phyloP scores from a whole-genome alignment of 2,888 invertebrate species.

The Napeogenes sylphis region DNA sequence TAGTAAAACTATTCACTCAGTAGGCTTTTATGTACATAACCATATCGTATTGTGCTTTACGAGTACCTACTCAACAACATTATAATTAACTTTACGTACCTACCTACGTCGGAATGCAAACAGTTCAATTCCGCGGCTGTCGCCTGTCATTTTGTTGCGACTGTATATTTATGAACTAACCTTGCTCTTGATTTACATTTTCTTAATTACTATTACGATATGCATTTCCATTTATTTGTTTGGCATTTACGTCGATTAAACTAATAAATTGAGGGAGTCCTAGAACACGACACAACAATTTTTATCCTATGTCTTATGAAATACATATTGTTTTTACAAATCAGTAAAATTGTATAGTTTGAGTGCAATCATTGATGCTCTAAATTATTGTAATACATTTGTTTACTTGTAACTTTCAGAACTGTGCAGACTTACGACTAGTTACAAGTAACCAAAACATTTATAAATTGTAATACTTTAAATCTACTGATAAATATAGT shows the following conservation, averaged over 20 bases:
- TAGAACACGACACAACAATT: no score
- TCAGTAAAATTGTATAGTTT: no score
- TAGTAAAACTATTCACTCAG: no score
- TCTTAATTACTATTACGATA: slow-evolving; percentile 15
- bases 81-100: background rate
- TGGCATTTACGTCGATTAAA: background rate
- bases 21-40: no score
- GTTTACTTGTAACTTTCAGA: no score
- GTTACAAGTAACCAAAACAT: no score
- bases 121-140: slow-evolving; percentile 26
- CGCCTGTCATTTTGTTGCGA: slow-evolving; percentile 9
- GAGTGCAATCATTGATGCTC: no score
- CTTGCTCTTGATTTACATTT: slow-evolving; percentile 33
- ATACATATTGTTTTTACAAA: no score
- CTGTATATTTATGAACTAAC: slow-evolving; percentile 14
- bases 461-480: background rate
- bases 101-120: slow-evolving; percentile 22
- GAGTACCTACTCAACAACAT: background rate
- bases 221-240: background rate
- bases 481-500: slow-evolving; percentile 17
- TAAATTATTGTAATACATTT: no score
- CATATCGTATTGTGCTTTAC: no score
- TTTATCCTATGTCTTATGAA: no score
- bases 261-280: background rate
- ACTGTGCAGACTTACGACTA: no score